These are phyloP conservation scores for Liopterus haemorrhoidalis DNA, from an alignment of 2,888 invertebrate species.

Conservation along the genomic window DNA sequence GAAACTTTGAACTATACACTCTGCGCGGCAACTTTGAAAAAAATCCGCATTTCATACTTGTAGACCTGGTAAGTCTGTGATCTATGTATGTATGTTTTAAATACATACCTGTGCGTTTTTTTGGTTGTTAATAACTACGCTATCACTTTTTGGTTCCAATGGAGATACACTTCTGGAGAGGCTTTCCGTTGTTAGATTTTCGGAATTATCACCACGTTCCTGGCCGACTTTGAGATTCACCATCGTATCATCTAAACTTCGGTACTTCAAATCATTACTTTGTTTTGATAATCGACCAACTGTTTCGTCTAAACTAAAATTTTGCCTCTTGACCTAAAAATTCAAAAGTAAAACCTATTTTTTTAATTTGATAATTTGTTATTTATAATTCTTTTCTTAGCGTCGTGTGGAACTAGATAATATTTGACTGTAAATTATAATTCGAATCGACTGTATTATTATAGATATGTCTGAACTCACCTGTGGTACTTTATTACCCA, in stretches of 20 bases:
- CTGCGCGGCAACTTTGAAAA: no score
- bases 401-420: no score
- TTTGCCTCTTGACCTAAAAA: constrained; percentile 62
- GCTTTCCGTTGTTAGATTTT: constrained; percentile 14
- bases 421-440: constrained; percentile 1
- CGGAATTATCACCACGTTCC: constrained; percentile 1
- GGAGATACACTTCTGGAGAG: constrained; percentile 44
- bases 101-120: no score
- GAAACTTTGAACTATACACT: no score
- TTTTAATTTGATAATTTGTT: no score
- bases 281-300: constrained; percentile 47
- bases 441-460: not conserved
- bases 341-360: constrained; percentile 30
- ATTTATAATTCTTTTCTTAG: constrained; percentile 30
- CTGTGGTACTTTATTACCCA: constrained; percentile 38
- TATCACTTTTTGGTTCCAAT: constrained; percentile 44
- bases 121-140: constrained; percentile 29
- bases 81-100: no score
- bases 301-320: constrained; percentile 72
- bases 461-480: no score
- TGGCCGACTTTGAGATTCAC: no score
- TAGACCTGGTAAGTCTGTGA: no score
- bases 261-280: constrained; percentile 54
- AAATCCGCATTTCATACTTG: no score
- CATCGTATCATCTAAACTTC: constrained; percentile 61